phyloP scores from a whole-genome alignment of 1,140 invertebrate species.

The Forficula auricularia region DNA sequence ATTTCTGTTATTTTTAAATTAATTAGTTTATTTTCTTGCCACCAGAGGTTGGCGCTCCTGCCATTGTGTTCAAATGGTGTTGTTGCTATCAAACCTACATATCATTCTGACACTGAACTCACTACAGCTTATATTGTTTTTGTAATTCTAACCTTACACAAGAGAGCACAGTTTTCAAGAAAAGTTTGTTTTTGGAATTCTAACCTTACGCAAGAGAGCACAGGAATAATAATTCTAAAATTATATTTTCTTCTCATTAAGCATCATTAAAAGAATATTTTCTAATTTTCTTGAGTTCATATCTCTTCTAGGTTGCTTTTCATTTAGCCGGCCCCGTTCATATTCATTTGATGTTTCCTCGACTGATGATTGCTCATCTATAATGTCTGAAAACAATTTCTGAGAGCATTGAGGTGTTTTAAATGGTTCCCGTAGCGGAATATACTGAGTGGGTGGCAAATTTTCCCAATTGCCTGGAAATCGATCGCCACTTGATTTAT shows the following conservation, averaged over 20 bases:
- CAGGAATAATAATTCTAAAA: constrained; percentile 2
- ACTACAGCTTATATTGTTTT: too few species aligned
- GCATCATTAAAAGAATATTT: constrained; percentile 4
- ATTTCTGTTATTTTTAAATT: too few species aligned
- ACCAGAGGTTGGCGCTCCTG: too few species aligned
- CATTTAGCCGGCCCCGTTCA: not conserved
- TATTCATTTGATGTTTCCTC: not conserved
- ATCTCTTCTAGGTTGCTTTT: not conserved
- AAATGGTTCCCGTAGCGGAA: constrained; percentile 23
- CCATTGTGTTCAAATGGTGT: too few species aligned
- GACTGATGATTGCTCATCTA: constrained; percentile 13
- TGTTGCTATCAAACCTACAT: too few species aligned
- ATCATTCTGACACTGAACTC: too few species aligned
- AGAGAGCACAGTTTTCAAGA: too few species aligned
- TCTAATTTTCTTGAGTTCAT: not conserved
- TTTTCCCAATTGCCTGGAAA: constrained; percentile 60
- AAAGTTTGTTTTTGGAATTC: too few species aligned
- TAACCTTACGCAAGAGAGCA: too few species aligned
- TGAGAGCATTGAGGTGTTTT: constrained; percentile 22
- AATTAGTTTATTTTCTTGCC: too few species aligned
- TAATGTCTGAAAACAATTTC: constrained; percentile 15
- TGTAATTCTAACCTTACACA: too few species aligned
- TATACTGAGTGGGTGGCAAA: constrained; percentile 29
- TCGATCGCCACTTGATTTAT: constrained; percentile 67
- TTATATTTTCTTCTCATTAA: constrained; percentile 1